Evolutionary conservation across 1,140 invertebrate species (phyloP), one percentile per base, ranked within the genome.

Genomic region (Macrostomum lignano): DNA sequence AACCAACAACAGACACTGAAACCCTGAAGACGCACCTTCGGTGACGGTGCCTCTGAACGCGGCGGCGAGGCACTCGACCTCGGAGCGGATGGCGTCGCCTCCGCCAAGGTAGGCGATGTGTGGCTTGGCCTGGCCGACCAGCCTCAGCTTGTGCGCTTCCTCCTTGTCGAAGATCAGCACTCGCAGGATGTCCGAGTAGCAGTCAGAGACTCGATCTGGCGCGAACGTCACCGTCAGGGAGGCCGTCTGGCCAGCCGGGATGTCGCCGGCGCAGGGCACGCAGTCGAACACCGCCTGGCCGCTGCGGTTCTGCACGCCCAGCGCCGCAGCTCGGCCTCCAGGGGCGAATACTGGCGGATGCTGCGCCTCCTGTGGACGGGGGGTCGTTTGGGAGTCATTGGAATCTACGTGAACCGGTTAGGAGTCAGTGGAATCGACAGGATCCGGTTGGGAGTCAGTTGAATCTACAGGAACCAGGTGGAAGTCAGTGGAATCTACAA

Each of bases 281-380:
- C 53, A 40, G 34, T 58, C 55, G 48, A 58, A 58, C n/a, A 51
- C 50, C 38, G 44, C 45, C 22, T 47, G 46, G 17, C 55, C 55
- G 39, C 44, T 50, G 33, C 47, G 40, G 38, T 58, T 58, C 31
- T 56, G 51, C 11, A 42, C 38, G 34, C 52, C 52, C n/a, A n/a
- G n/a, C n/a, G n/a, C n/a, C n/a, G n/a, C n/a, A n/a, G n/a, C n/a
- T n/a, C n/a, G n/a, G n/a, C n/a, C n/a, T 2, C 2, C 3, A 25
- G 25, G 11, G 15, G 25, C 15, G 15, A 25, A 14, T 25, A 2
- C 11, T 3, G 2, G 2, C 3, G 15, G 11, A 13, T 25, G 11
- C n/a, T n/a, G 33, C 43, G 33, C 26, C 21, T 26, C 15, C 36
- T 36, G 4, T 52, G 32, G 41, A 49, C 48, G 15, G 29, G 31